Evolutionary conservation across 2,113 vertebrate species (phyloP).

Genomic region (Thomomys bottae): DNA sequence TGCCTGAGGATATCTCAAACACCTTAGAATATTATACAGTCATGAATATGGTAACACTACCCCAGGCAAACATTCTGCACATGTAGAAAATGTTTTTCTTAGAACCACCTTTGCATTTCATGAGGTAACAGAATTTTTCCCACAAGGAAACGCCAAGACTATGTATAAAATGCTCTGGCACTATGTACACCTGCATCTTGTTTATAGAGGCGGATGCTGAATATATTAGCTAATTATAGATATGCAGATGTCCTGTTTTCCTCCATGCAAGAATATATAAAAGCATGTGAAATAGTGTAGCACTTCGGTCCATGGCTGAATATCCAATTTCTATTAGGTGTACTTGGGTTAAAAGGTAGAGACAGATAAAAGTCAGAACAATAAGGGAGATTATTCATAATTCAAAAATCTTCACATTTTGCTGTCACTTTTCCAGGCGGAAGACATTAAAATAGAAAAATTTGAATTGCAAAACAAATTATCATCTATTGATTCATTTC

Average conservation of each 20-base stretch:
- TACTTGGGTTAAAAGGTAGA: conserved; percentile 58
- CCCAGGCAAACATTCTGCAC: not conserved
- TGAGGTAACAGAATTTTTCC: conserved; percentile 15
- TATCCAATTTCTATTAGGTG: conserved; percentile 47
- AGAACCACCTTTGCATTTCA: conserved; percentile 25
- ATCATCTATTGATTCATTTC: conserved; percentile 62
- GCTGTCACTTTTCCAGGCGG: conserved; percentile 37
- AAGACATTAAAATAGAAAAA: conserved; percentile 60
- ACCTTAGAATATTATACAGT: not conserved
- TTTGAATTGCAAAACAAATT: conserved; percentile 67
- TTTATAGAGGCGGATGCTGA: conserved; percentile 58
- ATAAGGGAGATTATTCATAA: conserved; percentile 54
- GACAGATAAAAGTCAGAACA: conserved; percentile 48
- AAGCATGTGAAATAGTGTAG: conserved; percentile 24
- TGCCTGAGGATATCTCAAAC: not conserved
- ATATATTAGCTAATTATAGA: conserved; percentile 77
- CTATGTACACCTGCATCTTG: conserved; percentile 69
- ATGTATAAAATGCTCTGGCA: not conserved
- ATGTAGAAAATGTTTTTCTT: conserved; percentile 45
- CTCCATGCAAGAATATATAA: conserved; percentile 47
- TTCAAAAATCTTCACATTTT: conserved; percentile 41
- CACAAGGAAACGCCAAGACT: not conserved
- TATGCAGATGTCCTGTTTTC: conserved; percentile 66
- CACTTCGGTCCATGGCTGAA: not conserved
- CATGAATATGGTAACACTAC: not conserved